phyloP scores from a whole-genome alignment of 2,888 invertebrate species.

The Amblyjoppa proteus region DNA sequence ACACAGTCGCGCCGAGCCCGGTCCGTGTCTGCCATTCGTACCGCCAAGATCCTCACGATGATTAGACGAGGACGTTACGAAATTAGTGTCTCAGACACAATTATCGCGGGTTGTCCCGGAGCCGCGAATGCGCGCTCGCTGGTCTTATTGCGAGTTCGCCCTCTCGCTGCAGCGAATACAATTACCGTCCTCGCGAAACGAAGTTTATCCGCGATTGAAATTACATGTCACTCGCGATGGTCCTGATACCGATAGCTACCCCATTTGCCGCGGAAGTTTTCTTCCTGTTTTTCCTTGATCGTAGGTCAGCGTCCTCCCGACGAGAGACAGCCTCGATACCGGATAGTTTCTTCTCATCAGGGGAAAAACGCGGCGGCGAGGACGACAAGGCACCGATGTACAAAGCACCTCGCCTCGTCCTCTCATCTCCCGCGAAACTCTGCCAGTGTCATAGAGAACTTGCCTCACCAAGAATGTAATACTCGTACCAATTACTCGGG shows the following conservation, averaged over 20 bases:
- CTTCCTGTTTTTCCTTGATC: neutral
- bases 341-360: slow-evolving; percentile 5
- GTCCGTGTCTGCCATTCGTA: slow-evolving; percentile 19
- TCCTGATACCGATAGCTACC: neutral
- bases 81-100: slow-evolving; percentile 78
- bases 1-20: slow-evolving; percentile 10
- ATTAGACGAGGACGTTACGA: slow-evolving; percentile 79
- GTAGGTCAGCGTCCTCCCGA: neutral
- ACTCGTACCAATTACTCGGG: slow-evolving; percentile 81
- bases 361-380: slow-evolving; percentile 22
- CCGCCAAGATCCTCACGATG: slow-evolving; percentile 77
- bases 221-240: neutral
- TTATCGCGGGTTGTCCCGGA: slow-evolving; percentile 71
- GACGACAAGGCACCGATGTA: slow-evolving; percentile 73
- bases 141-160: slow-evolving; percentile 32
- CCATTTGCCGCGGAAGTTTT: neutral
- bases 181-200: neutral
- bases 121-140: neutral
- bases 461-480: slow-evolving; percentile 81
- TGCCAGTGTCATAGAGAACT: slow-evolving; percentile 37
- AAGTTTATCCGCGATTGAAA: neutral
- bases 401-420: slow-evolving; percentile 74
- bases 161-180: neutral
- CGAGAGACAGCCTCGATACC: neutral
- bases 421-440: slow-evolving; percentile 47